These are phyloP conservation scores for Sphecodes monilicornis DNA, from an alignment of 2,888 invertebrate genomes.

Conservation along the genomic window DNA sequence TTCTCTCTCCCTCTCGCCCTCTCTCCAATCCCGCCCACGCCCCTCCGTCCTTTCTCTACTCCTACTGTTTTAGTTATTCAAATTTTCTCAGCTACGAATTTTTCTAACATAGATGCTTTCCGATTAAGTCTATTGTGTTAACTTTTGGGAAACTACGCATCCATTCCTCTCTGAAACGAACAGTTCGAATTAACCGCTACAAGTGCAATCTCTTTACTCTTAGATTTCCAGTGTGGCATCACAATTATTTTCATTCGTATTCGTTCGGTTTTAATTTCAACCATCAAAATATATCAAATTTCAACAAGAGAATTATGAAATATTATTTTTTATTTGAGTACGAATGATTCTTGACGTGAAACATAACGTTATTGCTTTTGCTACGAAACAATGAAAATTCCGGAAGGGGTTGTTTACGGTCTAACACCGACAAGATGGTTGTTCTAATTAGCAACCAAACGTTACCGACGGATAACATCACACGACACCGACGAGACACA, in stretches of 20 bases:
- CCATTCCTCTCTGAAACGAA: too few species aligned
- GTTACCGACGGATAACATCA: not conserved
- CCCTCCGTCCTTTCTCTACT: not conserved
- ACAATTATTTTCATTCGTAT: not conserved
- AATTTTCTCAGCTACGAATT: not conserved
- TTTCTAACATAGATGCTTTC: not conserved
- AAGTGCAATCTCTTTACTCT: not conserved
- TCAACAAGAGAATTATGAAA: too few species aligned
- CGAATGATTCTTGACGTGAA: not conserved
- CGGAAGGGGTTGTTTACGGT: not conserved
- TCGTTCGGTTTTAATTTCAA: not conserved
- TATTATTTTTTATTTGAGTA: not conserved
- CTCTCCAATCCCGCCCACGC: not conserved
- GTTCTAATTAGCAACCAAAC: not conserved
- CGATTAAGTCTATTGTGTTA: too few species aligned
- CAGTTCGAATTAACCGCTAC: not conserved
- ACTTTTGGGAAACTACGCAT: not conserved
- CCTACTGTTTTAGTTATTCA: not conserved
- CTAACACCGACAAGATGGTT: too few species aligned
- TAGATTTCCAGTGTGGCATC: not conserved
- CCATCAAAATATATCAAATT: not conserved
- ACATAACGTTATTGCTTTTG: not conserved
- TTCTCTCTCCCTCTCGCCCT: not conserved
- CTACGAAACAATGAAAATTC: not conserved
- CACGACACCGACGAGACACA: not conserved